These are phyloP conservation scores for Theristicus caerulescens DNA, from an alignment of 2,113 vertebrate genomes.

Conservation along the genomic window DNA sequence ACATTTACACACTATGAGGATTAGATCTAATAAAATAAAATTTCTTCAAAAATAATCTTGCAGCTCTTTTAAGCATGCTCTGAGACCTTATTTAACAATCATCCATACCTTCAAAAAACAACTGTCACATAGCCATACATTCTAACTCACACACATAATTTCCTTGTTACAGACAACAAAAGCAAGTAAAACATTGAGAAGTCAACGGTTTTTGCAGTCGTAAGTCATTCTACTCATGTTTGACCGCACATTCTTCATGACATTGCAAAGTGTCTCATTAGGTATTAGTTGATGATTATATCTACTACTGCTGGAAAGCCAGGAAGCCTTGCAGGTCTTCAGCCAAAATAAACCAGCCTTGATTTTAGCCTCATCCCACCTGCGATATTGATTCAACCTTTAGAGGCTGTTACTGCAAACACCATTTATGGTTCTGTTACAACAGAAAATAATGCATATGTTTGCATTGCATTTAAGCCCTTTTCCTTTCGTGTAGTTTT, in stretches of 20 bases:
- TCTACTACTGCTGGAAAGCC: slow-evolving; percentile 30
- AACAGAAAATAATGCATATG: slow-evolving; percentile 59
- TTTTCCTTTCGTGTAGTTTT: slow-evolving; percentile 73
- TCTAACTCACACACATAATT: slow-evolving; percentile 63
- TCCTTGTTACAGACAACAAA: slow-evolving; percentile 64
- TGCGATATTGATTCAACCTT: slow-evolving; percentile 26
- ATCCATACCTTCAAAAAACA: slow-evolving; percentile 77
- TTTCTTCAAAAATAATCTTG: slow-evolving; percentile 98
- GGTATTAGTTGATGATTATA: not conserved
- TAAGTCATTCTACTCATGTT: slow-evolving; percentile 13
- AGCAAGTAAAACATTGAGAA: slow-evolving; percentile 65
- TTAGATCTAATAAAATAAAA: slow-evolving; percentile 99
- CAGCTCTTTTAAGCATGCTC: slow-evolving; percentile 94
- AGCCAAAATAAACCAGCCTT: slow-evolving; percentile 74
- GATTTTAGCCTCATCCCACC: slow-evolving; percentile 80
- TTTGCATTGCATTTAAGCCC: slow-evolving; percentile 76
- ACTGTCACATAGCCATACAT: slow-evolving; percentile 68
- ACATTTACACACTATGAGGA: slow-evolving; percentile 96
- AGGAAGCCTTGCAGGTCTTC: slow-evolving; percentile 73
- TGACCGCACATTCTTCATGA: slow-evolving; percentile 51
- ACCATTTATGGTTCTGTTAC: slow-evolving; percentile 40
- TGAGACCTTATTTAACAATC: slow-evolving; percentile 75
- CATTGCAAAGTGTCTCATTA: not conserved
- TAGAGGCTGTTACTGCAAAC: slow-evolving; percentile 71
- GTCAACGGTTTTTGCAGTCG: slow-evolving; percentile 62